Evolutionary conservation across 2,888 invertebrate species (phyloP).

Genomic region (Ernsta delagoae): DNA sequence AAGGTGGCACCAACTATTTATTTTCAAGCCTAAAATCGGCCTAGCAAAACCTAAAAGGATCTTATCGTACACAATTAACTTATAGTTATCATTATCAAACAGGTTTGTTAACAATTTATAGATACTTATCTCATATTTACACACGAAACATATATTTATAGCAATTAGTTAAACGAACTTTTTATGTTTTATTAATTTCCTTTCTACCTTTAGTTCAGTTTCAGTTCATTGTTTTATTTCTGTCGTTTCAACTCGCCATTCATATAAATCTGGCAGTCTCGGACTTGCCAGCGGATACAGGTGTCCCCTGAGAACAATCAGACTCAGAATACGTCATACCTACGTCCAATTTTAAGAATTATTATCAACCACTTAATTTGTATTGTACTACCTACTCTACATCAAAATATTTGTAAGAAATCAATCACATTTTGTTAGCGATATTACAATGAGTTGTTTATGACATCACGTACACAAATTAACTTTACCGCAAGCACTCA

Average conservation of each 20-base stretch:
- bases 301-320: constrained; percentile 55
- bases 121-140: too few relatives aligned
- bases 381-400: not conserved
- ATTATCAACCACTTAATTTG: constrained; percentile 29
- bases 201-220: constrained; percentile 29
- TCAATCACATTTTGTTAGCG: not conserved
- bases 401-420: not conserved
- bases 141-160: not conserved
- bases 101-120: too few relatives aligned
- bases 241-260: constrained; percentile 42
- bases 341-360: constrained; percentile 32
- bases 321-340: constrained; percentile 34
- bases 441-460: not conserved
- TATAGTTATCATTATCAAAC: too few relatives aligned
- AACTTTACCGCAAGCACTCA: constrained; percentile 11
- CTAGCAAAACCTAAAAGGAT: too few relatives aligned
- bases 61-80: too few relatives aligned
- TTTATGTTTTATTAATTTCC: constrained; percentile 28
- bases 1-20: too few relatives aligned
- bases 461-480: not conserved
- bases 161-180: not conserved
- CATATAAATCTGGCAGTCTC: constrained; percentile 73
- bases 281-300: constrained; percentile 71
- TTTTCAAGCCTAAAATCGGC: too few relatives aligned
- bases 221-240: constrained; percentile 37